Percentiles rank a stretch among this genome's conserved stretches.
Evolutionary conservation across 53 echinoderm and acorn worm species (phyloP).

Genomic region (Echinometra lucunter): DNA sequence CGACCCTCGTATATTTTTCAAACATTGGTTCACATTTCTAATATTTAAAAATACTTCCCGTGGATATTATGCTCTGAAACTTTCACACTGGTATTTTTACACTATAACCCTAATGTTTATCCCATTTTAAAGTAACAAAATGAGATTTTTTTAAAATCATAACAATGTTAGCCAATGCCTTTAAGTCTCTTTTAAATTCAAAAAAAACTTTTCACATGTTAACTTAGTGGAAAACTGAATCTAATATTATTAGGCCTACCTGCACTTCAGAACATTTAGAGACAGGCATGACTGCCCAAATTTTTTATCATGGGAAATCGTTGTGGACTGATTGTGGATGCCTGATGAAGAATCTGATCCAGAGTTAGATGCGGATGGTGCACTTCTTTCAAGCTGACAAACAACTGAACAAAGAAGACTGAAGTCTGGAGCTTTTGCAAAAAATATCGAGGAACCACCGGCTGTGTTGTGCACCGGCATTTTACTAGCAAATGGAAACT

Average conservation of each 20-base stretch:
- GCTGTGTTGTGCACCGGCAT: constrained; percentile 54
- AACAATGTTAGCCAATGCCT: too few species aligned
- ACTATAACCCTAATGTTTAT: too few species aligned
- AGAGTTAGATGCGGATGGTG: neutral
- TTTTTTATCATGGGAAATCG: neutral
- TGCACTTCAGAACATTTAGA: constrained; percentile 60
- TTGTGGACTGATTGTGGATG: neutral
- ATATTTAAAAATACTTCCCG: too few species aligned
- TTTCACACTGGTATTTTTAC: too few species aligned
- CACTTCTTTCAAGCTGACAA: constrained; percentile 6
- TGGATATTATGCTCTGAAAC: too few species aligned
- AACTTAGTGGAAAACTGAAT: too few species aligned
- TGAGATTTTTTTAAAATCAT: too few species aligned
- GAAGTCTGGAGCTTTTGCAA: constrained; percentile 79
- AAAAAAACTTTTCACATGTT: too few species aligned
- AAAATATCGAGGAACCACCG: constrained; percentile 74
- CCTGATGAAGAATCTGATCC: neutral
- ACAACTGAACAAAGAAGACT: constrained; percentile 80
- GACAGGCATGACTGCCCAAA: constrained; percentile 43
- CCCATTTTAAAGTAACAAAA: too few species aligned
- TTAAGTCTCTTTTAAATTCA: too few species aligned
- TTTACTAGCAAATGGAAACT: neutral
- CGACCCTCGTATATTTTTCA: too few species aligned
- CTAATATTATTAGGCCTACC: constrained; percentile 40
- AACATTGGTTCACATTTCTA: too few species aligned